Base-by-base conservation (phyloP, 1,140 invertebrate genomes). In the Nymphalis io region DNA sequence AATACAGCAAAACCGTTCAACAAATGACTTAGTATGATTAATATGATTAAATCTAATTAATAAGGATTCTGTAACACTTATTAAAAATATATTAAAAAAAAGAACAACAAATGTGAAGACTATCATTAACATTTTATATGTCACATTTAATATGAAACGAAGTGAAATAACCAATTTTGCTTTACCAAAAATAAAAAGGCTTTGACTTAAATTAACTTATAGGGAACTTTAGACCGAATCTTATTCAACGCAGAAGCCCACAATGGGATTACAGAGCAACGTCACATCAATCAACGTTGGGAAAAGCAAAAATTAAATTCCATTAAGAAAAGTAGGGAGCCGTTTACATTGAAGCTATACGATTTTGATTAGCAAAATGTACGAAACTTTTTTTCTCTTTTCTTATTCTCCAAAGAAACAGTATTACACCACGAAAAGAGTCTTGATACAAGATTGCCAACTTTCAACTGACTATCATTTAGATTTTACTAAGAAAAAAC, bases 221-320 rank as follows among this genome's bases (percentile, higher is more conserved):
- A 57, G 51, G 70, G 48, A 70, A 73, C 70, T 72, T 72, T 70
- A 38, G 62, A 63, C 53, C 64, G 70, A 72, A 72, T 72, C 70
- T 72, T 68, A 53, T 72, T 67, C 60, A 53, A 60, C 58, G 51
- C 40, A 59, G 64, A 53, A 63, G 59, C 46, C 64, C 68, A 74
- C 65, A 70, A 72, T 69, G 59, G 63, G 71, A 76, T 76, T 70
- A 76, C 64, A 76, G 60, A 57, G 64, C 51, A 69, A 62, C 59
- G 60, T 73, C 64, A 66, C 67, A 70, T 73, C 68, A 70, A 76
- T 76, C 74, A 73, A 70, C 60, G 51, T 68, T 72, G 65, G 70
- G 44, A 40, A 70, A 60, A 63, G 71, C 59, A 68, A 76, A 73
- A 73, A 70, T 73, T 71, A 68, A 73, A 73, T 68, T 76, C 64